Conservation (phyloP, 2,797 vertebrate species). For the Lutjanus campechanus region DNA sequence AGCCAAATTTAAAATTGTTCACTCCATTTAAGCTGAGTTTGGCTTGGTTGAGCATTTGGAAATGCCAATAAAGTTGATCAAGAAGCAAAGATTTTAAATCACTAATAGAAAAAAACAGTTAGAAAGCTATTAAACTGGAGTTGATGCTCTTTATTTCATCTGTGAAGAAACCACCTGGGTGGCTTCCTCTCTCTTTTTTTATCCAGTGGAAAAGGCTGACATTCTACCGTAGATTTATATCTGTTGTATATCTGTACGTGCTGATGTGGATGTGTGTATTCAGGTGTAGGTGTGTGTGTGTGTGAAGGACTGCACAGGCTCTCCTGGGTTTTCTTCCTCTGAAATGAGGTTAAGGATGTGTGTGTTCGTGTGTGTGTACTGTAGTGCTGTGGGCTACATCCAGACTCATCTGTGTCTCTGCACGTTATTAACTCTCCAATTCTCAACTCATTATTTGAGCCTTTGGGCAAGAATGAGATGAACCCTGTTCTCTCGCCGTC, state of each 20-base stretch:
- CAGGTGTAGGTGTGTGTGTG: neutral
- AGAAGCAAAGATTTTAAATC: slow-evolving; percentile 3
- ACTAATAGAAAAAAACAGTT: neutral
- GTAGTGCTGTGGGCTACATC: slow-evolving; percentile 35
- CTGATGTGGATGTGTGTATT: neutral
- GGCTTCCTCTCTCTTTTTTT: neutral
- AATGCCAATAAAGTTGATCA: neutral
- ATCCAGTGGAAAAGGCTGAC: neutral
- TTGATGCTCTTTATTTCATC: neutral
- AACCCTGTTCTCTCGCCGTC: slow-evolving; percentile 10
- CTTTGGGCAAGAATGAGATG: slow-evolving; percentile 46
- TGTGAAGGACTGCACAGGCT: slow-evolving; percentile 1
- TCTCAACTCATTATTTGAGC: slow-evolving; percentile 52
- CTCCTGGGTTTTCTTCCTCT: slow-evolving; percentile 19
- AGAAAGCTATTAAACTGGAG: neutral
- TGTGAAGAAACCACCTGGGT: neutral
- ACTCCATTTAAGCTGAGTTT: neutral
- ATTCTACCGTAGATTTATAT: slow-evolving; percentile 6
- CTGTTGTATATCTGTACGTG: neutral
- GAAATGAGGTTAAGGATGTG: slow-evolving; percentile 36
- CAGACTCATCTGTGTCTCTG: slow-evolving; percentile 37
- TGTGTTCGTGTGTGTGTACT: slow-evolving; percentile 25
- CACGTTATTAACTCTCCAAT: slow-evolving; percentile 55
- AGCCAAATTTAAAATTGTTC: neutral
- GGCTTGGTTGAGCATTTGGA: neutral